Evolutionary conservation across 2,797 vertebrate species (phyloP).

Genomic region (Sorex maritimensis): DNA sequence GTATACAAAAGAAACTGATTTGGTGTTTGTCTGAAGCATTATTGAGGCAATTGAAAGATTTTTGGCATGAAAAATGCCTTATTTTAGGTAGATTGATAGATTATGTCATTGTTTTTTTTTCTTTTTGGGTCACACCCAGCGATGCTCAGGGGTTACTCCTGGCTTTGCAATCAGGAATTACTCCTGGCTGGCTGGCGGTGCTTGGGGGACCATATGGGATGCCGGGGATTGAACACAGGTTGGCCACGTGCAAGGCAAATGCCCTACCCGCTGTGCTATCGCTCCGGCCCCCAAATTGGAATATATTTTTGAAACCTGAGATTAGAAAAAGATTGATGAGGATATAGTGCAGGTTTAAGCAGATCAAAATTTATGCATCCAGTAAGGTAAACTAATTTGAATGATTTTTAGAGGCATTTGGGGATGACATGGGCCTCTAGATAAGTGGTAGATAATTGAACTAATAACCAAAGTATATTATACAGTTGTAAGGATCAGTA

Average conservation of each 20-base stretch:
- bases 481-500: background rate
- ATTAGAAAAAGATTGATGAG: background rate
- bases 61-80: conserved; percentile 24
- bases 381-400: background rate
- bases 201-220: too few species aligned
- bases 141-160: too few species aligned
- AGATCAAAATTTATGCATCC: background rate
- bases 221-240: too few species aligned
- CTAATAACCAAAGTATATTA: background rate
- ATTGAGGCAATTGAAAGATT: conserved; percentile 24
- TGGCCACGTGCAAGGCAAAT: too few species aligned
- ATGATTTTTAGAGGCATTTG: background rate
- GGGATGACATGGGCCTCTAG: accelerated
- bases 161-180: too few species aligned
- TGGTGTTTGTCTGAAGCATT: conserved; percentile 42
- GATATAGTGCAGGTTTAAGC: conserved; percentile 9
- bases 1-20: conserved; percentile 18
- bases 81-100: conserved; percentile 35
- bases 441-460: background rate
- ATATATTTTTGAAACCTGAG: conserved; percentile 66
- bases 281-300: background rate
- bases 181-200: too few species aligned
- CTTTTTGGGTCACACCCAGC: too few species aligned
- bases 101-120: background rate
- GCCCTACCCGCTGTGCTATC: too few species aligned